Percentiles rank a stretch among this genome's conserved stretches.
Evolutionary conservation across 2,888 invertebrate species (phyloP).

Genomic region (Frankliniella fusca): DNA sequence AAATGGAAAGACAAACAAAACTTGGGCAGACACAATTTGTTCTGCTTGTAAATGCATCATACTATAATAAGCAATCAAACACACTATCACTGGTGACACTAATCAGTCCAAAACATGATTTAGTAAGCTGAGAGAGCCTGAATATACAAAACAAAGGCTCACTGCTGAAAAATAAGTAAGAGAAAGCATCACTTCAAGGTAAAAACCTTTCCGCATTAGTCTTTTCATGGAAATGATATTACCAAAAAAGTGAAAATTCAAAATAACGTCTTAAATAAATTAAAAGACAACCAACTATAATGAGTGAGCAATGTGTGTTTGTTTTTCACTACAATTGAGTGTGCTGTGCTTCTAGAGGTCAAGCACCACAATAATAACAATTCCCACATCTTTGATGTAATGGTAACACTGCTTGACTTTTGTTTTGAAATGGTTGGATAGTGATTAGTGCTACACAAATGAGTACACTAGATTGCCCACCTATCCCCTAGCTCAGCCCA

Average conservation of each 20-base stretch:
- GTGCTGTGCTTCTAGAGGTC: background rate
- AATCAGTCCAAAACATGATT: conserved; percentile 19
- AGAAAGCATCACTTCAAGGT: background rate
- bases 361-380: background rate
- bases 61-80: background rate
- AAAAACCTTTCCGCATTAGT: background rate
- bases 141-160: background rate
- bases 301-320: conserved; percentile 15
- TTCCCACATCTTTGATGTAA: background rate
- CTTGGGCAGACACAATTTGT: background rate
- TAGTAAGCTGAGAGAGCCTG: background rate
- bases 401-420: background rate
- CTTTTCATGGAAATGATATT: background rate
- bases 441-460: background rate
- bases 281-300: background rate
- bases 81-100: conserved; percentile 9
- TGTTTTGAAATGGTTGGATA: background rate
- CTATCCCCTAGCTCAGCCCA: background rate
- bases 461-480: conserved; percentile 16
- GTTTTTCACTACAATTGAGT: background rate
- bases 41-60: conserved; percentile 20
- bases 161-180: background rate
- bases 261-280: conserved; percentile 14
- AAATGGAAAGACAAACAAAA: background rate
- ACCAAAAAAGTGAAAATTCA: background rate